Conservation (phyloP, 2,888 invertebrate genomes). For the Eulithis testata region DNA sequence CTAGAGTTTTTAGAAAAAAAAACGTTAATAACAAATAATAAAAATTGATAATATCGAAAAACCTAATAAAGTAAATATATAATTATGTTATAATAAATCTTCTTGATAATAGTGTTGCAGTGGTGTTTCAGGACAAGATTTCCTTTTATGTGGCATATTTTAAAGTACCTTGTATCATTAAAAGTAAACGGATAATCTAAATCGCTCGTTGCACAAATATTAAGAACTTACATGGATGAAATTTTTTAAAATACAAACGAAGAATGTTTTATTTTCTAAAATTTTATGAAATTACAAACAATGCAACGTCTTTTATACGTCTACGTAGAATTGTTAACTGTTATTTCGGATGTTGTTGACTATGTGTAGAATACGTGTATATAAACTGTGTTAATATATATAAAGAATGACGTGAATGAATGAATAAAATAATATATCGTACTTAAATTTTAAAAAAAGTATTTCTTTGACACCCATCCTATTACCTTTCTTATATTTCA, state of each 20-base stretch:
- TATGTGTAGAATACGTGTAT: constrained; percentile 59
- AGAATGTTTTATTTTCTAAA: constrained; percentile 27
- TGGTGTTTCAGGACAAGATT: background rate
- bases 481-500: too few species aligned
- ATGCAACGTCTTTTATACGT: constrained; percentile 26
- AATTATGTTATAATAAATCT: constrained; percentile 6
- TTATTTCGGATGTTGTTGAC: constrained; percentile 62
- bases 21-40: too few species aligned
- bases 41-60: background rate
- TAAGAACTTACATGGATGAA: constrained; percentile 22
- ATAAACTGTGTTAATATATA: background rate
- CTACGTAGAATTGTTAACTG: constrained; percentile 34
- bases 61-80: background rate
- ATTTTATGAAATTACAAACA: constrained; percentile 23
- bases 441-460: constrained; percentile 25
- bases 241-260: constrained; percentile 10
- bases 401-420: constrained; percentile 12
- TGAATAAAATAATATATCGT: constrained; percentile 29
- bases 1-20: background rate
- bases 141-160: background rate
- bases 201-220: constrained; percentile 28
- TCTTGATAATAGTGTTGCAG: background rate
- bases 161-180: background rate
- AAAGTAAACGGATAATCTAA: background rate
- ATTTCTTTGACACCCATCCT: background rate